Evolutionary conservation across 1,140 invertebrate genomes (phyloP), one percentile per base, ranked within the genome.

Genomic region (Drosophila takahashii): DNA sequence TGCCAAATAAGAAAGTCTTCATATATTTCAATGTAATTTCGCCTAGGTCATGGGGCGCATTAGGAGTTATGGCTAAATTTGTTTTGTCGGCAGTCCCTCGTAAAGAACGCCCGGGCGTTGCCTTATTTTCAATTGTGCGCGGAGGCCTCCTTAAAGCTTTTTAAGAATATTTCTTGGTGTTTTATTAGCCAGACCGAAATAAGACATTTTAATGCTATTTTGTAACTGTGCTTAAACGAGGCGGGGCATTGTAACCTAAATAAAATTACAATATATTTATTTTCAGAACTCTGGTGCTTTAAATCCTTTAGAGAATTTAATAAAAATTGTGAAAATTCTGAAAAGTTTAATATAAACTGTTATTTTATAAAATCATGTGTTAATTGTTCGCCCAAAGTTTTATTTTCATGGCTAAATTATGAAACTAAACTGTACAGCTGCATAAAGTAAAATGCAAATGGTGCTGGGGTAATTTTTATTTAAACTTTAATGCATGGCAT

Each of bases 11-110:
- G 32, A 37, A 71, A 56, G 56, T 71, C 67, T 70, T 71, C 51
- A 70, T 71, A 57, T 57, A 71, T 71, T 71, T 71, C 65, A 56
- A 71, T 71, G 67, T 70, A 57, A 48, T 57, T 71, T 70, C 51
- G 51, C 16, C 59, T 74, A 64, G 57, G 70, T 48, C 51, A 54
- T 64, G 47, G 58, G 48, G 15, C 8, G 37, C 58, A 54, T 74
- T 71, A 72, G 69, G 27, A 72, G 54, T 72, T 72, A 72, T 72
- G 69, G 34, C 67, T 72, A 50, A 72, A 60, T 72, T 60, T 72
- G 66, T 72, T 72, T 51, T 34, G 53, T 26, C n/a, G 36, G 26
- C 22, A 15, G 44, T 9, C 15, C 36, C 58, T 18, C 45, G 51
- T 67, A 72, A 72, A 72, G 47, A 32, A 60, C 29, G 16, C 42